Evolutionary conservation across 2,888 invertebrate genomes (phyloP).

Genomic region (Nycteola revayana): DNA sequence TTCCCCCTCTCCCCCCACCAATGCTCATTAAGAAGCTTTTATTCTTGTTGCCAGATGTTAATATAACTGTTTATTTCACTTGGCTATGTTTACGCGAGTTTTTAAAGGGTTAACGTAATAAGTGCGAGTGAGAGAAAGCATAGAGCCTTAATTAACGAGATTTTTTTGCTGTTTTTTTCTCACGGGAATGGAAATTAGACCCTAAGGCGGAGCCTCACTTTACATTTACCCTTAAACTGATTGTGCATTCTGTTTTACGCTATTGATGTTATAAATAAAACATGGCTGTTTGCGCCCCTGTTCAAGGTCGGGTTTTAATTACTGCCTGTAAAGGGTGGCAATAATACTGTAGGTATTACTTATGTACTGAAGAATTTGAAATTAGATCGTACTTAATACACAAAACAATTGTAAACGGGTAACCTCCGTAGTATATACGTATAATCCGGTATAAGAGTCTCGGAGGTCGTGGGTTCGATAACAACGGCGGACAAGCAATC

Average conservation of each 20-base stretch:
- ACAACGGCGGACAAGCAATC: no score
- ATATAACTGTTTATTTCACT: conserved; percentile 40
- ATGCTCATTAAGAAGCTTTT: conserved; percentile 34
- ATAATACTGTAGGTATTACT: conserved; percentile 28
- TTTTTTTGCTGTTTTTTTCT: conserved; percentile 29
- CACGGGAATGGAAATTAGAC: conserved; percentile 29
- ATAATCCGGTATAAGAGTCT: no score
- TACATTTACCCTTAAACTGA: conserved; percentile 31
- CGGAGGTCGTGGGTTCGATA: no score
- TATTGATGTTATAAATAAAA: conserved; percentile 31
- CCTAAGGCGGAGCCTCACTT: conserved; percentile 20
- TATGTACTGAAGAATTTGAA: conserved; percentile 25
- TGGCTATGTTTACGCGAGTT: conserved; percentile 33
- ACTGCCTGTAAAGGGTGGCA: conserved; percentile 24
- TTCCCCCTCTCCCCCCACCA: conserved; percentile 6
- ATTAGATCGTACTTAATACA: conserved; percentile 25
- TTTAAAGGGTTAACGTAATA: conserved; percentile 33
- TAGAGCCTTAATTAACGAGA: conserved; percentile 34
- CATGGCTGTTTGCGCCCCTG: conserved; percentile 13
- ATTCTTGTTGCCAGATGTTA: conserved; percentile 36
- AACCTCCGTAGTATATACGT: no score
- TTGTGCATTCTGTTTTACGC: conserved; percentile 34
- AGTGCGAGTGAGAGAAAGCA: conserved; percentile 7
- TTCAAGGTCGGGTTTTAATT: conserved; percentile 31
- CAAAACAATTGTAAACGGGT: neutral